phyloP scores from a whole-genome alignment of 2,888 invertebrate genomes.

The Hyles lineata region DNA sequence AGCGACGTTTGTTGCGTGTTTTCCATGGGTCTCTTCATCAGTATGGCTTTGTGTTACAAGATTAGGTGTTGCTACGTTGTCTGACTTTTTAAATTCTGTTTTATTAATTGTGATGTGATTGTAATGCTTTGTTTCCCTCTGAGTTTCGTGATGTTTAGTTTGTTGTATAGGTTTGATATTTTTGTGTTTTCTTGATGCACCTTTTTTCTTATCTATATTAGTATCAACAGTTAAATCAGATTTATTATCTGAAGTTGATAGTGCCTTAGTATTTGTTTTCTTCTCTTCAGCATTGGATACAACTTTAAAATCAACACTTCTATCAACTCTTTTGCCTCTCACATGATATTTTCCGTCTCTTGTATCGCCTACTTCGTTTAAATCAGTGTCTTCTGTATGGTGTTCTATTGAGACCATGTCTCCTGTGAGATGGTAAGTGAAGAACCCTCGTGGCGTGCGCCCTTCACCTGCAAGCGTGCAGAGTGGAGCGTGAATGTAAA shows the following conservation, averaged over 20 bases:
- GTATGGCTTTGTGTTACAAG: neutral
- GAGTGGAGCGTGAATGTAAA: conserved; percentile 18
- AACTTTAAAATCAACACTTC: neutral
- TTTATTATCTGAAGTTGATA: neutral
- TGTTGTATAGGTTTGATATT: no score
- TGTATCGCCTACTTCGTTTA: neutral
- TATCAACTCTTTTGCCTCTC: neutral
- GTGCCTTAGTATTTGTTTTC: neutral
- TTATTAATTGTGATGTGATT: neutral
- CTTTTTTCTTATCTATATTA: neutral
- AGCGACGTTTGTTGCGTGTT: neutral
- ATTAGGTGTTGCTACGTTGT: neutral
- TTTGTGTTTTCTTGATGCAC: no score
- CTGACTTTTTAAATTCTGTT: neutral
- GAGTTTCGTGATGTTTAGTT: neutral
- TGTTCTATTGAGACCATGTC: neutral
- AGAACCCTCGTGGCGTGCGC: neutral
- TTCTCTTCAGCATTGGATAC: conserved; percentile 24
- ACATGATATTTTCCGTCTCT: neutral
- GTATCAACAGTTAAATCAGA: neutral
- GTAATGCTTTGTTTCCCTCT: neutral
- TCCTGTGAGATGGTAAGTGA: neutral
- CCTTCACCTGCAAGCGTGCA: conserved; percentile 60
- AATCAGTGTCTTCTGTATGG: neutral
- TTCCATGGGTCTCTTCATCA: neutral